These are phyloP conservation scores for Dendrolimus punctatus DNA, from an alignment of 1,140 invertebrate species.

Conservation along the genomic window DNA sequence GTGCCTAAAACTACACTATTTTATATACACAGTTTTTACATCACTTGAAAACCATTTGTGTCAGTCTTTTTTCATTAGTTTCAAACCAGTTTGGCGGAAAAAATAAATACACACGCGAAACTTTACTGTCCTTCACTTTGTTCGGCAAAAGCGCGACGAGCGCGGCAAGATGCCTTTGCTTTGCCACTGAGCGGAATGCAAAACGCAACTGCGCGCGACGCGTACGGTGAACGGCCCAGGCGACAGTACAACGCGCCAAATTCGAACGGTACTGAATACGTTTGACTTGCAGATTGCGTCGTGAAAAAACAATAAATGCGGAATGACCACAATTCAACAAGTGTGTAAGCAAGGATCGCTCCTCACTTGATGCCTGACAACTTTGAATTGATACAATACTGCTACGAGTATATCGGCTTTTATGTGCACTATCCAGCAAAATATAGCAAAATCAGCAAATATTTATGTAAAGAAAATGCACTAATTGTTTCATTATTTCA, in stretches of 20 bases:
- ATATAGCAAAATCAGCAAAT: conserved; percentile 10
- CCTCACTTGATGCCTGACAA: conserved; percentile 8
- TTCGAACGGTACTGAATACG: conserved; percentile 39
- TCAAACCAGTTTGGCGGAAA: conserved; percentile 19
- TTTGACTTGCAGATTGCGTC: conserved; percentile 7
- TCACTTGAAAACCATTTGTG: too few species aligned
- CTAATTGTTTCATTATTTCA: neutral
- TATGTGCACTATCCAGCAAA: conserved; percentile 6
- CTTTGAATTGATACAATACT: conserved; percentile 13
- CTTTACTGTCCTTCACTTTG: neutral
- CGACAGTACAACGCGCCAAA: conserved; percentile 52
- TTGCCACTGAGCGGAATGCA: too few species aligned
- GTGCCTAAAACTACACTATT: neutral
- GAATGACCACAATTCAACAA: conserved; percentile 6
- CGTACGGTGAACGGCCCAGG: conserved; percentile 35
- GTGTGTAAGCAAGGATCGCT: conserved; percentile 7
- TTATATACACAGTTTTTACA: neutral
- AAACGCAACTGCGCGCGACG: conserved; percentile 14
- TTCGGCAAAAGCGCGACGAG: conserved; percentile 29
- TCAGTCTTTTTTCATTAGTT: conserved; percentile 3
- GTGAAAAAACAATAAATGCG: conserved; percentile 14
- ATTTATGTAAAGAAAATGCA: neutral
- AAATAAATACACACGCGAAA: conserved; percentile 32
- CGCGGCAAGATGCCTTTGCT: too few species aligned
- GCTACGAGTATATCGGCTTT: conserved; percentile 8